phyloP scores from a whole-genome alignment of 1,140 invertebrate genomes.

The Bradysia coprophila region DNA sequence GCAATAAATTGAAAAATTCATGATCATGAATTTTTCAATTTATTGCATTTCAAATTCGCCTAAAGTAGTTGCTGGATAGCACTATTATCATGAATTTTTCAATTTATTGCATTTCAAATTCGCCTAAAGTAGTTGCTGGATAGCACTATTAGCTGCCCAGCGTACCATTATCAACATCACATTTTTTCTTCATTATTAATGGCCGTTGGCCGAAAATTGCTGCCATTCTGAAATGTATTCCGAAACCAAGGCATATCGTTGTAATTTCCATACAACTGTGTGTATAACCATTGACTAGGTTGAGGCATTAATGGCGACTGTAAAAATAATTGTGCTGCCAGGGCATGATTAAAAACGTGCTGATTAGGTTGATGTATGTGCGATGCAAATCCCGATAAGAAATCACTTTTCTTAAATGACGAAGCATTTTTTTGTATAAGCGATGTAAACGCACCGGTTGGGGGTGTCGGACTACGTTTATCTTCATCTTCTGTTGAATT shows the following conservation, averaged over 20 bases:
- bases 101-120: no score
- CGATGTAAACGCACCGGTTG: slow-evolving; percentile 18
- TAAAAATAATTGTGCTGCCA: slow-evolving; percentile 47
- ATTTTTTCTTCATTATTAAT: background rate
- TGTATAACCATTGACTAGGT: slow-evolving; percentile 52
- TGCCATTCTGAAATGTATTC: slow-evolving; percentile 7
- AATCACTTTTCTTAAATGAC: slow-evolving; percentile 14
- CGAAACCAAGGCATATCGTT: slow-evolving; percentile 37
- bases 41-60: no score
- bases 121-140: no score
- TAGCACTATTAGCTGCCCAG: slow-evolving; percentile 17
- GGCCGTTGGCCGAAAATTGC: slow-evolving; percentile 1
- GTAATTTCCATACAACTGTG: slow-evolving; percentile 42
- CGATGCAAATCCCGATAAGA: slow-evolving; percentile 25
- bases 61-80: no score
- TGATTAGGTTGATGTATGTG: slow-evolving; percentile 21
- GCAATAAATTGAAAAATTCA: no score
- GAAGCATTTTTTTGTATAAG: slow-evolving; percentile 15
- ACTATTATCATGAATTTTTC: no score
- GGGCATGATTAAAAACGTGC: slow-evolving; percentile 40
- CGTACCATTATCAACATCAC: slow-evolving; percentile 10
- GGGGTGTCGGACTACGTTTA: slow-evolving; percentile 19
- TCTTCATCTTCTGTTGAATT: slow-evolving; percentile 8
- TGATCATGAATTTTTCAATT: no score
- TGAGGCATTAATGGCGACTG: slow-evolving; percentile 49